Evolutionary conservation across 2,797 vertebrate species (phyloP).

Genomic region (Acanthurus leucopareius): DNA sequence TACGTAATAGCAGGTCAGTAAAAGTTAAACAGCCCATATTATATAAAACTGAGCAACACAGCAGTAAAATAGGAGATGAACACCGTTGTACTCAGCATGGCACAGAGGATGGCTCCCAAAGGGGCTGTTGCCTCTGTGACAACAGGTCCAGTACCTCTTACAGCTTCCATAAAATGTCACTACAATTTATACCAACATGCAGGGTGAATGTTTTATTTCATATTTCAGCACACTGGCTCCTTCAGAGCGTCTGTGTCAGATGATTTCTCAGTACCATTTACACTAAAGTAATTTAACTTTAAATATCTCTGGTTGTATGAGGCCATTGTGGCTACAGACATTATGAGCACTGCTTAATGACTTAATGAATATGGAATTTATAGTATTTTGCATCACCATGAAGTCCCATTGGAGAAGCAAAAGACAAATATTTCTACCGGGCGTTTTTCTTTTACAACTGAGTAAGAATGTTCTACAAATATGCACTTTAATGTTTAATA

Average conservation of each 20-base stretch:
- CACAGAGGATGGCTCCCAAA: conserved; percentile 21
- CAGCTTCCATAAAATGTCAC: conserved; percentile 18
- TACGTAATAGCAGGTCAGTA: conserved; percentile 22
- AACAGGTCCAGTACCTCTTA: not conserved
- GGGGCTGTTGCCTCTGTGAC: conserved; percentile 23
- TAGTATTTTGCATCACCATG: not conserved
- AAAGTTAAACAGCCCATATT: conserved; percentile 24
- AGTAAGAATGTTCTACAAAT: not conserved
- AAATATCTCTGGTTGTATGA: conserved; percentile 11
- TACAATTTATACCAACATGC: conserved; percentile 5
- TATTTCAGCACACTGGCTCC: not conserved
- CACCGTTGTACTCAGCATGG: not conserved
- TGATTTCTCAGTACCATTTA: conserved; percentile 5
- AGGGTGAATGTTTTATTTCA: conserved; percentile 27
- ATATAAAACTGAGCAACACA: conserved; percentile 10
- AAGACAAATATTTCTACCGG: not conserved
- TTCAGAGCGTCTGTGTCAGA: not conserved
- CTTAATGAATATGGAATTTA: not conserved
- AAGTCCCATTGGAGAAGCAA: not conserved
- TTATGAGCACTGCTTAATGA: not conserved
- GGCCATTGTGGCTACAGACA: conserved; percentile 6
- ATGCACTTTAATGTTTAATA: not conserved
- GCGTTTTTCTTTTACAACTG: not conserved
- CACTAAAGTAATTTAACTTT: conserved; percentile 3
- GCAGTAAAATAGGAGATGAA: not conserved